These are phyloP conservation scores for Nephila pilipes DNA, from an alignment of 1,140 invertebrate species.

Conservation along the genomic window DNA sequence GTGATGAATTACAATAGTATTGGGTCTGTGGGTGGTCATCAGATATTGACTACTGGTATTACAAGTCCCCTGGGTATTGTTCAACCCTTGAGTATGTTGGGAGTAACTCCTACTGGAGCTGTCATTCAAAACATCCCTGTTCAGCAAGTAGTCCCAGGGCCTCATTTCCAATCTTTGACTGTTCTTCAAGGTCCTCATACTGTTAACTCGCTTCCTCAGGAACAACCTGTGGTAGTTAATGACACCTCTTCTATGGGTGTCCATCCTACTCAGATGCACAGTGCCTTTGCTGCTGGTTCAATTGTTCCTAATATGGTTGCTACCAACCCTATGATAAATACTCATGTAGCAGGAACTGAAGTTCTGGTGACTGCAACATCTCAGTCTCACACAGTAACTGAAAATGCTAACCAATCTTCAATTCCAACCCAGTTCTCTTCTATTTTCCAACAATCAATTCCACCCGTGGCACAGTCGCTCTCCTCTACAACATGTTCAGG, in stretches of 20 bases:
- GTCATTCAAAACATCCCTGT: slow-evolving; percentile 77
- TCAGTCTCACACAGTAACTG: slow-evolving; percentile 60
- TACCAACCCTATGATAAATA: slow-evolving; percentile 72
- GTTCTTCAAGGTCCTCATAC: slow-evolving; percentile 72
- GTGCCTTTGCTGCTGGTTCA: slow-evolving; percentile 78
- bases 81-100: slow-evolving; percentile 76
- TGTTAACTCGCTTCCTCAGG: slow-evolving; percentile 72
- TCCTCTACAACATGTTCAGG: slow-evolving; percentile 57
- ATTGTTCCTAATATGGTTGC: slow-evolving; percentile 77
- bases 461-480: slow-evolving; percentile 69
- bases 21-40: slow-evolving; percentile 67
- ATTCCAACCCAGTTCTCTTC: slow-evolving; percentile 53
- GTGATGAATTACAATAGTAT: slow-evolving; percentile 76
- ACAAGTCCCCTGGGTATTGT: slow-evolving; percentile 74
- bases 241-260: slow-evolving; percentile 72
- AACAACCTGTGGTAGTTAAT: slow-evolving; percentile 76
- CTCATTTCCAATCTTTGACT: slow-evolving; percentile 74
- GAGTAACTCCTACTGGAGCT: slow-evolving; percentile 69
- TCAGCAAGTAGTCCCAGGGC: slow-evolving; percentile 74
- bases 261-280: slow-evolving; percentile 76
- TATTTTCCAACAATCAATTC: slow-evolving; percentile 62
- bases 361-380: slow-evolving; percentile 56
- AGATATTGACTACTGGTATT: slow-evolving; percentile 72
- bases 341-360: slow-evolving; percentile 70
- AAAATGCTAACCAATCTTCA: slow-evolving; percentile 29